These are phyloP conservation scores for Montipora foliosa DNA, from an alignment of 64 coral and sea anemone genomes.

Conservation along the genomic window DNA sequence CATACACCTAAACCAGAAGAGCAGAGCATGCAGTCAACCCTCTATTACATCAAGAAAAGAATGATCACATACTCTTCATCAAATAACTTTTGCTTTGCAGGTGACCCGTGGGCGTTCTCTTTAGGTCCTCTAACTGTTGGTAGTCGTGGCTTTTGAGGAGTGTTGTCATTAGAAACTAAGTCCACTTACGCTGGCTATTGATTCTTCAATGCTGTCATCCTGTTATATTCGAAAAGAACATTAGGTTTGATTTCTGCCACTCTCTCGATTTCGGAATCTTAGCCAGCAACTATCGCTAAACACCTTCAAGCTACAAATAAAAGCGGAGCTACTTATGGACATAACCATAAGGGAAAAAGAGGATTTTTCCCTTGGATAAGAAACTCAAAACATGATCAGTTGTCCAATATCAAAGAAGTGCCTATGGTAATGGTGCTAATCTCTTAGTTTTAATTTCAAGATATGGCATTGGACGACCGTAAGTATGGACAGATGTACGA, in stretches of 20 bases:
- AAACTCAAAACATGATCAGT: no score
- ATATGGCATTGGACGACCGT: no score
- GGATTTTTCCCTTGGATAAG: no score
- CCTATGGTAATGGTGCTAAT: no score
- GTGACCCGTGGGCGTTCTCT: background rate
- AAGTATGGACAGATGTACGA: no score
- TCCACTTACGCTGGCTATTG: slow-evolving; percentile 21
- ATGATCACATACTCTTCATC: slow-evolving; percentile 13
- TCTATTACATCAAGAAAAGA: background rate
- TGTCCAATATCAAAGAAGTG: no score
- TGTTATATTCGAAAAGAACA: background rate
- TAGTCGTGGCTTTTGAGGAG: background rate
- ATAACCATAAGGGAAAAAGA: no score
- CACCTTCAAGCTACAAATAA: no score
- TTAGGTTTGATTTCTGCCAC: background rate
- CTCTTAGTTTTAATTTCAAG: no score
- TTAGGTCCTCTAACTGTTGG: background rate
- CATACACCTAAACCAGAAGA: background rate
- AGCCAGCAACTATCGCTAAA: no score
- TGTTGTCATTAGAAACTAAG: slow-evolving; percentile 27
- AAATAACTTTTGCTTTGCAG: slow-evolving; percentile 5
- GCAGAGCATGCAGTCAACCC: background rate
- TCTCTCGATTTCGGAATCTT: background rate
- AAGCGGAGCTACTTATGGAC: no score
- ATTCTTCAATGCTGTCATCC: slow-evolving; percentile 20